Conservation (phyloP, 2,888 invertebrate genomes). For the Tetragnatha montana region DNA sequence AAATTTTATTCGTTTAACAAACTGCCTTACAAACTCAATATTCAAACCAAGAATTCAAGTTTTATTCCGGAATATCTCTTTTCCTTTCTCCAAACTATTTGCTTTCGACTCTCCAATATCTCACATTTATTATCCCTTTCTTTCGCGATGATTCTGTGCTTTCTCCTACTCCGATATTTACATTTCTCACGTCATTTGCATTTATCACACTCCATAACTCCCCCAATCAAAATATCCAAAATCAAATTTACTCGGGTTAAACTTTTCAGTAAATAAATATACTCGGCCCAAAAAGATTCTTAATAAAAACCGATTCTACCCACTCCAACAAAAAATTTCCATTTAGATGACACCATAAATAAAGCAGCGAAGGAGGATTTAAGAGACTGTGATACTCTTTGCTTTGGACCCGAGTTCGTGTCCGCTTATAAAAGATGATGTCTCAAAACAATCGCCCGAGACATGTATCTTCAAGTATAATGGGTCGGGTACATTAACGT, state of each 20-base stretch:
- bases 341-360: neutral
- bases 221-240: neutral
- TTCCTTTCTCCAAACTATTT: neutral
- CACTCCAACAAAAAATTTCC: neutral
- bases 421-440: neutral
- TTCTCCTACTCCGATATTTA: neutral
- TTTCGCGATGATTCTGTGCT: neutral
- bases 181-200: neutral
- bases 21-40: neutral
- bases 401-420: neutral
- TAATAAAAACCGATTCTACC: neutral
- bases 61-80: neutral
- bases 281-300: neutral
- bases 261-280: neutral
- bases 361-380: neutral
- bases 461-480: slow-evolving; percentile 18
- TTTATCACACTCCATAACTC: neutral
- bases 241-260: neutral
- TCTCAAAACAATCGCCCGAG: neutral
- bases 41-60: neutral
- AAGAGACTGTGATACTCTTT: neutral
- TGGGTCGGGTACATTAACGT: slow-evolving; percentile 11
- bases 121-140: neutral
- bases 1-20: neutral
- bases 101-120: neutral